phyloP scores from a whole-genome alignment of 2,888 invertebrate species.

The Hemistola chrysoprasaria region DNA sequence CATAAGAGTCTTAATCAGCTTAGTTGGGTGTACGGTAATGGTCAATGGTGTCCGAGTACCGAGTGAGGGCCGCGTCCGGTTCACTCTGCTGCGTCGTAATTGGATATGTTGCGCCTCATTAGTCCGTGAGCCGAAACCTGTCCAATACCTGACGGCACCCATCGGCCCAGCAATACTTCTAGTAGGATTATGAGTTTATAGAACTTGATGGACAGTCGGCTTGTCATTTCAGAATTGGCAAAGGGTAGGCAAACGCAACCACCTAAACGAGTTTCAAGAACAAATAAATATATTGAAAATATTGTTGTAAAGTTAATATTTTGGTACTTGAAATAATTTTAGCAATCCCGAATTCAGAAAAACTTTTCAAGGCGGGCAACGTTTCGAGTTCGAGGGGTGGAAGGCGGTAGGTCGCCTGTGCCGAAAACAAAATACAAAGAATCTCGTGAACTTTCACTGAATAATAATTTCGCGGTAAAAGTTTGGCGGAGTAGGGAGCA shows the following conservation, averaged over 20 bases:
- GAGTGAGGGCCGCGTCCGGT: slow-evolving; percentile 39
- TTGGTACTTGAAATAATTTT: slow-evolving; percentile 30
- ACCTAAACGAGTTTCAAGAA: neutral
- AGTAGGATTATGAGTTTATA: slow-evolving; percentile 28
- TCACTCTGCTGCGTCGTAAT: slow-evolving; percentile 46
- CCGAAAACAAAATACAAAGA: slow-evolving; percentile 65
- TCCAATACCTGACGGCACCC: slow-evolving; percentile 47
- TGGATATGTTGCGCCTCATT: slow-evolving; percentile 60
- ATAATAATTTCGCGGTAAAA: slow-evolving; percentile 73
- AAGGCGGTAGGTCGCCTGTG: slow-evolving; percentile 19
- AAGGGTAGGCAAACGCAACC: neutral
- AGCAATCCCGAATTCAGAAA: slow-evolving; percentile 48
- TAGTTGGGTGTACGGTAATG: slow-evolving; percentile 40
- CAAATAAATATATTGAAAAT: slow-evolving; percentile 24
- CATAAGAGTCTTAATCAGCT: slow-evolving; percentile 51
- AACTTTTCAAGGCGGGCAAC: slow-evolving; percentile 46
- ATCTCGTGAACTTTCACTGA: slow-evolving; percentile 72
- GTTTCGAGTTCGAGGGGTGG: slow-evolving; percentile 30
- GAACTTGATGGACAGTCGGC: neutral
- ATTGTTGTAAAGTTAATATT: slow-evolving; percentile 8
- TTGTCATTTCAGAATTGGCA: neutral
- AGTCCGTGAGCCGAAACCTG: slow-evolving; percentile 55
- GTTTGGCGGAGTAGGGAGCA: slow-evolving; percentile 58
- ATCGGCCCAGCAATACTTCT: slow-evolving; percentile 36
- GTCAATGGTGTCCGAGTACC: slow-evolving; percentile 39